Percentiles rank a stretch among this genome's conserved stretches.
Conservation (phyloP, 1,140 invertebrate species). For the Pectinophora gossypiella region DNA sequence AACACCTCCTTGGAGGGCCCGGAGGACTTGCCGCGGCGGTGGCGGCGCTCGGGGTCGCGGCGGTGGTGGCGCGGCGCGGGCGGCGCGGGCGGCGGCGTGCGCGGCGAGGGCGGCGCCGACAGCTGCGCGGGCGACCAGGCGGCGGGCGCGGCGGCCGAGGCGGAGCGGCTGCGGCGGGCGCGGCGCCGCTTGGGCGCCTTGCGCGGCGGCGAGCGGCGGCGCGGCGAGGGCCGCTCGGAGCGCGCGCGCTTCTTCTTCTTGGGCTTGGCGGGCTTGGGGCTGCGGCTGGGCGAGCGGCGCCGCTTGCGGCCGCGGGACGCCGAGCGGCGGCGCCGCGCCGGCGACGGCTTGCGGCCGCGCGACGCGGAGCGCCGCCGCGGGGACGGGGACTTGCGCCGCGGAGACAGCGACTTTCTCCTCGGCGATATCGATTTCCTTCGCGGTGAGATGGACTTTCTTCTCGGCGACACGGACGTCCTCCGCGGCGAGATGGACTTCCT, state of each 20-base stretch:
- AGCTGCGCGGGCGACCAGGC: slow-evolving; percentile 41
- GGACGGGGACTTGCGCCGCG: not conserved
- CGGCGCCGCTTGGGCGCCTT: slow-evolving; percentile 10
- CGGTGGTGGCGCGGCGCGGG: slow-evolving; percentile 51
- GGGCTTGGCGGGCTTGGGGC: slow-evolving; percentile 31
- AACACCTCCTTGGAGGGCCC: slow-evolving; percentile 91
- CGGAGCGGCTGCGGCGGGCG: slow-evolving; percentile 20
- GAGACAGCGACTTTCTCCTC: not conserved
- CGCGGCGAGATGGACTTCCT: not conserved
- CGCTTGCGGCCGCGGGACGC: slow-evolving; percentile 49
- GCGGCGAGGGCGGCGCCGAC: slow-evolving; percentile 46
- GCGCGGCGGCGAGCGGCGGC: slow-evolving; percentile 38
- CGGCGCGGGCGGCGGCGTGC: slow-evolving; percentile 68
- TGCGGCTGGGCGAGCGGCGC: slow-evolving; percentile 34
- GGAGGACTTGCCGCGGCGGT: slow-evolving; percentile 51
- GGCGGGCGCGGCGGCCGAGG: slow-evolving; percentile 36
- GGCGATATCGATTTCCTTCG: not conserved
- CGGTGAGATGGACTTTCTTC: not conserved
- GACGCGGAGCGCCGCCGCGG: slow-evolving; percentile 3
- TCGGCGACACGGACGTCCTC: not conserved
- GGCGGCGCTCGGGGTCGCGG: slow-evolving; percentile 50
- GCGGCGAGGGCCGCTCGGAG: slow-evolving; percentile 42
- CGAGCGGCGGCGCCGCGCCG: slow-evolving; percentile 25
- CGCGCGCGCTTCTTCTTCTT: slow-evolving; percentile 50
- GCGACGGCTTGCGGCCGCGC: slow-evolving; percentile 43